Evolutionary conservation across 2,888 invertebrate species (phyloP).

Genomic region (Andrena praecox): DNA sequence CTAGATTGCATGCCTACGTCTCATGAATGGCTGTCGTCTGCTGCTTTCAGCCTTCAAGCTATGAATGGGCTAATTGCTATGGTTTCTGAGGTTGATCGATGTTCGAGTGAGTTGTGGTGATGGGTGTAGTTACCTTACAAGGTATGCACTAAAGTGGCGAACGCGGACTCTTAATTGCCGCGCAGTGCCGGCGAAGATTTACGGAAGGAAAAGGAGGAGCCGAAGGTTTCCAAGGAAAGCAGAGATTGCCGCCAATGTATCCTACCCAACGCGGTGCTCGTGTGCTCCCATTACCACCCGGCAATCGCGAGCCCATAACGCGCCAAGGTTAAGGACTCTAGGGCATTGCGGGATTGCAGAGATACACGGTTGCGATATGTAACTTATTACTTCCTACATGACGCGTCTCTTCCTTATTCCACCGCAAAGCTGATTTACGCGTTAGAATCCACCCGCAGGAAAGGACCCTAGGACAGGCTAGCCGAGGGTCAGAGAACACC

Average conservation of each 20-base stretch:
- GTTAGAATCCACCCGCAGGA: too few relatives aligned
- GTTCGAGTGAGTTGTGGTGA: background rate
- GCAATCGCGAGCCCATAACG: constrained; percentile 58
- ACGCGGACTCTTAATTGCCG: background rate
- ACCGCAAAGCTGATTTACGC: too few relatives aligned
- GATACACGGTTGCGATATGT: constrained; percentile 63
- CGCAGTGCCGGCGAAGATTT: background rate
- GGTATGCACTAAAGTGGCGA: background rate
- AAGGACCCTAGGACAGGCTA: too few relatives aligned
- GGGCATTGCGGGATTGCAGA: constrained; percentile 66
- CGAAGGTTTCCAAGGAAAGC: too few relatives aligned
- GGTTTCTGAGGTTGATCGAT: constrained; percentile 2
- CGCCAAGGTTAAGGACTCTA: constrained; percentile 73
- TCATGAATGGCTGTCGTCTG: background rate
- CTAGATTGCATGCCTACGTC: background rate
- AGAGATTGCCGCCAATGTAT: constrained; percentile 50
- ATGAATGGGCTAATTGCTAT: background rate
- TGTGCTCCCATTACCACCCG: constrained; percentile 71
- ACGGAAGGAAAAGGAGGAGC: background rate
- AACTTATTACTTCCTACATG: constrained; percentile 52
- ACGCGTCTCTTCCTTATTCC: background rate
- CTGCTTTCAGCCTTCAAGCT: background rate
- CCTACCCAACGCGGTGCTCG: constrained; percentile 17
- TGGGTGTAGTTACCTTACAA: background rate
- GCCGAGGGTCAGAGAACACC: too few relatives aligned